A percentile compares a stretch with the other conserved stretches of the same genome.
Conservation (phyloP, 1,140 invertebrate genomes). For the Heliothis virescens region DNA sequence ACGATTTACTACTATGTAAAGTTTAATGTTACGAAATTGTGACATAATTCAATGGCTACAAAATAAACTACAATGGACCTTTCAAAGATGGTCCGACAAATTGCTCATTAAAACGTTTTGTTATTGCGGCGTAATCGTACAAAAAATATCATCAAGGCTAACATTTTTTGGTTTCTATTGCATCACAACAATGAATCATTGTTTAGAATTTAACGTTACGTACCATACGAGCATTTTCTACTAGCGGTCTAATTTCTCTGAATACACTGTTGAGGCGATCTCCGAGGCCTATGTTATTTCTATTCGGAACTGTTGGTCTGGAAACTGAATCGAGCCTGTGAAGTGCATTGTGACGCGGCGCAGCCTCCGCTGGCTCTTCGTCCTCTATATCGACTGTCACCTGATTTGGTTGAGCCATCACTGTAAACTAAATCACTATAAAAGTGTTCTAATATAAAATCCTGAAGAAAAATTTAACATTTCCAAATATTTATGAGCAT, state of each 20-base stretch:
- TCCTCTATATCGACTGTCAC: conserved; percentile 79
- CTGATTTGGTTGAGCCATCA: conserved; percentile 79
- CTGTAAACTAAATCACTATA: conserved; percentile 49
- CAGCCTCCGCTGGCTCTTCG: conserved; percentile 65
- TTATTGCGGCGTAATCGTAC: neutral
- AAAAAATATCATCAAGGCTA: conserved; percentile 25
- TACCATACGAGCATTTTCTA: conserved; percentile 83
- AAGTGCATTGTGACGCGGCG: conserved; percentile 68
- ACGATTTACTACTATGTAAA: conserved; percentile 4
- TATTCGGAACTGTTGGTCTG: conserved; percentile 66
- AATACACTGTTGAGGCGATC: conserved; percentile 81
- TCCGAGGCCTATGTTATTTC: conserved; percentile 75
- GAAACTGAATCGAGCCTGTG: conserved; percentile 74
- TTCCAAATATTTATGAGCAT: conserved; percentile 66
- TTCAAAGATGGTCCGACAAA: too few relatives aligned
- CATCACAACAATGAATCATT: conserved; percentile 42
- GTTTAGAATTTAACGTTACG: conserved; percentile 24
- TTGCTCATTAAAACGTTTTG: neutral
- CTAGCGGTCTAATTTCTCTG: conserved; percentile 80
- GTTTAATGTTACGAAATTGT: neutral
- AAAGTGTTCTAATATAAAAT: conserved; percentile 35
- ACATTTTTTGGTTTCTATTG: conserved; percentile 43
- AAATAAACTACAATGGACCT: too few relatives aligned
- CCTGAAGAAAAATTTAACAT: conserved; percentile 61
- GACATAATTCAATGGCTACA: too few relatives aligned